A percentile compares a stretch with the other conserved stretches of the same genome.
Conservation (phyloP, 2,888 invertebrate genomes). For the Heliconius erato region DNA sequence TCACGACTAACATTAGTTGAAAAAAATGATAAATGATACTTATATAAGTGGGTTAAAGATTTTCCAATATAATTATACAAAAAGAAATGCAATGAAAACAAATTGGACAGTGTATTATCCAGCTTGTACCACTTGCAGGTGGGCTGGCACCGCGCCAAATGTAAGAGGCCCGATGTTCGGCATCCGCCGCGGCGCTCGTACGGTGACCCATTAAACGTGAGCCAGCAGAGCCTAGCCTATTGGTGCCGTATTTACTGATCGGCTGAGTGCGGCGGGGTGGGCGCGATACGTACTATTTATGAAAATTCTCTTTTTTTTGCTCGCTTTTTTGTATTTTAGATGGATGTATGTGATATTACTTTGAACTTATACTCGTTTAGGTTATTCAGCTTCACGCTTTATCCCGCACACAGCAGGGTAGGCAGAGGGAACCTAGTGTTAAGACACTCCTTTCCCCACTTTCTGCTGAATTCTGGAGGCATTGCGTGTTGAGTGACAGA, state of each 20-base stretch:
- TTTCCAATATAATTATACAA: background rate
- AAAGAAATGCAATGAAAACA: conserved; percentile 22
- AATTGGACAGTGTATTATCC: conserved; percentile 37
- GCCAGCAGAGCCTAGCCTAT: conserved; percentile 29
- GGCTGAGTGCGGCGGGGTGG: conserved; percentile 22
- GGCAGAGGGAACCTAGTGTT: too few relatives aligned
- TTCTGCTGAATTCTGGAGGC: too few relatives aligned
- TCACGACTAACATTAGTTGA: background rate
- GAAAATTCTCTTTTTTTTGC: conserved; percentile 16
- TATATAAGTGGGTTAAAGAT: background rate
- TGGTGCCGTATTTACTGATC: conserved; percentile 32
- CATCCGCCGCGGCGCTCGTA: conserved; percentile 42
- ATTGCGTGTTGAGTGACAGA: too few relatives aligned
- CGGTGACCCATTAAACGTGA: conserved; percentile 53
- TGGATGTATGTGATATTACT: background rate
- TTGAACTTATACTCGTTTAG: background rate
- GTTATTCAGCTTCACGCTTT: too few relatives aligned
- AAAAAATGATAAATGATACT: background rate
- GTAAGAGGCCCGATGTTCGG: conserved; percentile 49
- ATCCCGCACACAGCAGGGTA: too few relatives aligned
- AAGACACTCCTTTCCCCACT: too few relatives aligned
- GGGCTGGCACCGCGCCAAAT: conserved; percentile 52
- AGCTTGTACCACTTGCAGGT: conserved; percentile 51
- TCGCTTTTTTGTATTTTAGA: background rate
- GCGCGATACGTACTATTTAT: conserved; percentile 20